These are phyloP conservation scores for Drosophila parthenogenetica DNA, from an alignment of 2,888 invertebrate genomes.

Conservation along the genomic window DNA sequence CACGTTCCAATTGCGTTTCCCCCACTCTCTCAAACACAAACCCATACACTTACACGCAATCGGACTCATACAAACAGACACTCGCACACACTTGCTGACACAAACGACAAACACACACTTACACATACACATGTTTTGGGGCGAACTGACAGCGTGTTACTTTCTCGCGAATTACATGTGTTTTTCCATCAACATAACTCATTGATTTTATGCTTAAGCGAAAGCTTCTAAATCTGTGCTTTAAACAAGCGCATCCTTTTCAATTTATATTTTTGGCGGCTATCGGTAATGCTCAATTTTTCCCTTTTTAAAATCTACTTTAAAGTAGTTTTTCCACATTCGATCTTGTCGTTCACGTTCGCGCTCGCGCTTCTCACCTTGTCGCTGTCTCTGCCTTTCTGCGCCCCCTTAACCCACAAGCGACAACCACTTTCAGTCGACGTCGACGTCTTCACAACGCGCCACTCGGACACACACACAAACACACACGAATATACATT, in stretches of 20 bases:
- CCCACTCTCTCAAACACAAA: constrained; percentile 33
- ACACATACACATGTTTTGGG: constrained; percentile 53
- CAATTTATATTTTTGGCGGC: constrained; percentile 43
- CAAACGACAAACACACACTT: constrained; percentile 19
- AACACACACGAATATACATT: constrained; percentile 23
- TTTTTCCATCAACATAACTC: constrained; percentile 54
- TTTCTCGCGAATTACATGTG: constrained; percentile 82
- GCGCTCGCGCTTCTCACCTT: constrained; percentile 70
- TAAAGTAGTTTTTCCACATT: constrained; percentile 81
- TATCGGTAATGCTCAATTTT: constrained; percentile 30
- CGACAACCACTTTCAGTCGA: constrained; percentile 78
- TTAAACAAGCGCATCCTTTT: constrained; percentile 37
- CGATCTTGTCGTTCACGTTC: constrained; percentile 64
- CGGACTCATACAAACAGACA: constrained; percentile 29
- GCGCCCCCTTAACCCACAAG: constrained; percentile 51
- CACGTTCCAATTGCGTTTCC: constrained; percentile 64
- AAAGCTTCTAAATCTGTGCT: constrained; percentile 24
- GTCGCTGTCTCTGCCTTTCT: constrained; percentile 51
- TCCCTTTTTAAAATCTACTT: constrained; percentile 53
- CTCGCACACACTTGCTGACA: constrained; percentile 11
- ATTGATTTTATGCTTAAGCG: constrained; percentile 24
- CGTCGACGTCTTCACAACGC: constrained; percentile 69
- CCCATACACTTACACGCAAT: constrained; percentile 40
- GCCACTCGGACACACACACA: constrained; percentile 58
- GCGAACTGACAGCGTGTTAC: constrained; percentile 80